Percentiles rank a stretch among this genome's conserved stretches.
phyloP scores from a whole-genome alignment of 2,797 vertebrate genomes.

The Antrozous pallidus region DNA sequence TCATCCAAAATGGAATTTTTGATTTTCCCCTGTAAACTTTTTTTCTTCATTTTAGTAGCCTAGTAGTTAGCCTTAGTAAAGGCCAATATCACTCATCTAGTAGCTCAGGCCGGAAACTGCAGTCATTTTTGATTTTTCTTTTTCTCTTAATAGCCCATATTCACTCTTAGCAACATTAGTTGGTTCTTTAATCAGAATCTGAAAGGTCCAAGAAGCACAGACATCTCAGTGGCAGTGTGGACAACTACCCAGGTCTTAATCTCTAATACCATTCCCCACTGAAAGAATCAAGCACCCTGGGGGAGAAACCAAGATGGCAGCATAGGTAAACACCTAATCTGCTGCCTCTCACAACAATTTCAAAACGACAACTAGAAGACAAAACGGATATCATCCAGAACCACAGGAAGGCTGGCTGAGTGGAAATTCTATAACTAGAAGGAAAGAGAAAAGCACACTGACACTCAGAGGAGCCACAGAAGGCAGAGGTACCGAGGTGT shows the following conservation, averaged over 20 bases:
- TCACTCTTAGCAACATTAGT: background rate
- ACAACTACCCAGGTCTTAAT: background rate
- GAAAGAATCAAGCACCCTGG: constrained; percentile 4
- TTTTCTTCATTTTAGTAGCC: background rate
- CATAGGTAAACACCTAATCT: no score
- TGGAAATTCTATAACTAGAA: no score
- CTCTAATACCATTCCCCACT: background rate
- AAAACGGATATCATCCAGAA: no score
- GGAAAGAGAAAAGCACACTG: no score
- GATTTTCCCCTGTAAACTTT: background rate
- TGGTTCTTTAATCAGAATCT: constrained; percentile 17
- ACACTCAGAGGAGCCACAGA: no score
- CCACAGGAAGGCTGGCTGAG: no score
- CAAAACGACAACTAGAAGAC: no score
- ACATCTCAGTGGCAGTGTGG: background rate
- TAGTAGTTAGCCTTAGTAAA: background rate
- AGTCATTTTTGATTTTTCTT: background rate
- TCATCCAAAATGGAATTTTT: background rate
- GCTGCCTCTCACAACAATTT: no score
- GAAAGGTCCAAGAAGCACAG: background rate
- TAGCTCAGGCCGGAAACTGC: background rate
- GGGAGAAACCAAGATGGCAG: no score
- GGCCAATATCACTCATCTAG: background rate
- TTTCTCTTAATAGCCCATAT: background rate
- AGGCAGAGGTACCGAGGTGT: no score